phyloP scores from a whole-genome alignment of 2,113 vertebrate species.

The Ahaetulla prasina region DNA sequence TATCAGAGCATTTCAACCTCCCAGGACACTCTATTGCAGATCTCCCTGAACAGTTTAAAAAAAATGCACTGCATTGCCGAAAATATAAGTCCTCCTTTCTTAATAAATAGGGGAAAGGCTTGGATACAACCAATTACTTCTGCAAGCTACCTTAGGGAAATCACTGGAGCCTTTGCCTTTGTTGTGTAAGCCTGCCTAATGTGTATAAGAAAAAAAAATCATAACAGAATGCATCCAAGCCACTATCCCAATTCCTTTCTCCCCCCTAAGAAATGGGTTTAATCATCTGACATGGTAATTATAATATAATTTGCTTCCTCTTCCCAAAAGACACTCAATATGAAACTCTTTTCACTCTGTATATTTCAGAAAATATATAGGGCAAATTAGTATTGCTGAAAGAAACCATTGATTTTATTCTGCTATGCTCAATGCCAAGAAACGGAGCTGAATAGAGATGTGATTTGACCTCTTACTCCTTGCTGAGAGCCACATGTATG shows the following conservation, averaged over 20 bases:
- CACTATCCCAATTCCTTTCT: fast-evolving
- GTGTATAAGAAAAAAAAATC: neutral
- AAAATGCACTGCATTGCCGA: neutral
- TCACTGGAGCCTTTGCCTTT: neutral
- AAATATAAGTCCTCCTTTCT: neutral
- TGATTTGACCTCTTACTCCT: neutral
- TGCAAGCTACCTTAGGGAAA: neutral
- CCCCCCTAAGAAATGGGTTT: neutral
- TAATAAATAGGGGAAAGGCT: neutral
- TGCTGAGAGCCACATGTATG: neutral
- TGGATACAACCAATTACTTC: neutral
- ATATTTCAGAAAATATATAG: neutral
- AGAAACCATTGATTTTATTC: neutral
- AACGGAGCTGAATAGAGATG: neutral
- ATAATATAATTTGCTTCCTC: neutral
- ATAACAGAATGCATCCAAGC: neutral
- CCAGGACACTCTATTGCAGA: neutral
- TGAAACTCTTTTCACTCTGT: neutral
- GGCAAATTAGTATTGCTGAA: neutral
- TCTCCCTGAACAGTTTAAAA: neutral
- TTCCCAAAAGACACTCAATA: neutral
- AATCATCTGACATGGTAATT: neutral
- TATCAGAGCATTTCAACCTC: neutral
- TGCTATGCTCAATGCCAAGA: neutral
- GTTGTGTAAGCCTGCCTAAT: fast-evolving